Evolutionary conservation across 2,113 vertebrate genomes (phyloP).

Genomic region (Centropus unirufus): DNA sequence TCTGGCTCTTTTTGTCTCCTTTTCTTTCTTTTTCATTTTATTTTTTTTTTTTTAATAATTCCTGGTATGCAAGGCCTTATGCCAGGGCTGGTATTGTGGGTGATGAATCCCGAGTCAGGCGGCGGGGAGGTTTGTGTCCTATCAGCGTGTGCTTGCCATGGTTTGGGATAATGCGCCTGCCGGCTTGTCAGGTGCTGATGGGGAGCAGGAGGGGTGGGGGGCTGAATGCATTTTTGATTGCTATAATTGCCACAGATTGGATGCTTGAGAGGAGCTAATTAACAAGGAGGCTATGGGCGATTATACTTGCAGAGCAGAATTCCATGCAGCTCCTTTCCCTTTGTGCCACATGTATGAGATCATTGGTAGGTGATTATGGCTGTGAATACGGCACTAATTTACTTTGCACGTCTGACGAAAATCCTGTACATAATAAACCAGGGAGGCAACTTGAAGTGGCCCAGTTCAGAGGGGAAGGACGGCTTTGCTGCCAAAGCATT

Average conservation of each 20-base stretch:
- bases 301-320: slow-evolving; percentile 76
- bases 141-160: slow-evolving; percentile 29
- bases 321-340: slow-evolving; percentile 74
- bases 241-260: slow-evolving; percentile 81
- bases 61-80: slow-evolving; percentile 7
- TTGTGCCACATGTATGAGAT: slow-evolving; percentile 77
- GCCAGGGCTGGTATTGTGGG: slow-evolving; percentile 6
- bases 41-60: slow-evolving; percentile 2
- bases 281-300: slow-evolving; percentile 73
- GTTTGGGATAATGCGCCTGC: slow-evolving; percentile 64
- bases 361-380: slow-evolving; percentile 75
- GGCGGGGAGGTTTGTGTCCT: slow-evolving; percentile 37
- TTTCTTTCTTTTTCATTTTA: slow-evolving; percentile 8
- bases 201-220: slow-evolving; percentile 58
- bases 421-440: slow-evolving; percentile 65
- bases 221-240: slow-evolving; percentile 84
- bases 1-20: slow-evolving; percentile 34
- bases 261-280: slow-evolving; percentile 74
- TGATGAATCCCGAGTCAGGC: slow-evolving; percentile 49
- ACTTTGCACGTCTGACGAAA: slow-evolving; percentile 77
- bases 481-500: background rate
- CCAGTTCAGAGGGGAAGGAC: slow-evolving; percentile 34
- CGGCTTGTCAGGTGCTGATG: slow-evolving; percentile 75
- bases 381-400: slow-evolving; percentile 78
- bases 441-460: slow-evolving; percentile 60